Evolutionary conservation across 1,140 invertebrate species (phyloP).

Genomic region (Reticulitermes speratus): DNA sequence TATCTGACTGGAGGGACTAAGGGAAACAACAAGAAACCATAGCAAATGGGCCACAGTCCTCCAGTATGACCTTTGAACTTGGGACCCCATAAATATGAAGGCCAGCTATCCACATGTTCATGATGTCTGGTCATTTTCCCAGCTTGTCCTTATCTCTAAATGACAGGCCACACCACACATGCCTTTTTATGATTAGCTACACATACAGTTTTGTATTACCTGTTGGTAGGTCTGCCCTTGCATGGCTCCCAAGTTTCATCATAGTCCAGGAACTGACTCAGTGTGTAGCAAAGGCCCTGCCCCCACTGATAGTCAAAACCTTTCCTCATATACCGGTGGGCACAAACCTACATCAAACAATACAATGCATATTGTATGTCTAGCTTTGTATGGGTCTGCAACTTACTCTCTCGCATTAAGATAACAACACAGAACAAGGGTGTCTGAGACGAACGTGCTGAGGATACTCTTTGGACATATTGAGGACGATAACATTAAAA

Average conservation of each 20-base stretch:
- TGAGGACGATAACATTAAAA: too few species aligned
- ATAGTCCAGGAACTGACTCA: conserved; percentile 71
- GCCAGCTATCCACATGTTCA: too few species aligned
- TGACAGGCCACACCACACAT: too few species aligned
- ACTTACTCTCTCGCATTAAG: too few species aligned
- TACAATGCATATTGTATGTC: neutral
- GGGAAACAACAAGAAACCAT: neutral
- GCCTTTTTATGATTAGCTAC: neutral
- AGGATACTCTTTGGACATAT: too few species aligned
- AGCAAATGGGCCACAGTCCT: neutral
- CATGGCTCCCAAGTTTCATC: conserved; percentile 77
- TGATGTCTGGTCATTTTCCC: too few species aligned
- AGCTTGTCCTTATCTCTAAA: too few species aligned
- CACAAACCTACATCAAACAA: conserved; percentile 71
- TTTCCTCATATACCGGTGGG: conserved; percentile 80
- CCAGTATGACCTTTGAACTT: neutral
- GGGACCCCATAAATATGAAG: neutral
- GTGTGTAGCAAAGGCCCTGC: conserved; percentile 84
- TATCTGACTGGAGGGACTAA: too few species aligned
- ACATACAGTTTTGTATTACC: conserved; percentile 49
- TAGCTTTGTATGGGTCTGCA: too few species aligned
- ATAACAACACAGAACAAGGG: too few species aligned
- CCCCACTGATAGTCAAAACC: conserved; percentile 75
- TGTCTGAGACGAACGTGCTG: too few species aligned
- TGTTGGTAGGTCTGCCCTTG: conserved; percentile 67